These are phyloP conservation scores for Cynopterus sphinx DNA, from an alignment of 2,797 vertebrate species.

Conservation along the genomic window DNA sequence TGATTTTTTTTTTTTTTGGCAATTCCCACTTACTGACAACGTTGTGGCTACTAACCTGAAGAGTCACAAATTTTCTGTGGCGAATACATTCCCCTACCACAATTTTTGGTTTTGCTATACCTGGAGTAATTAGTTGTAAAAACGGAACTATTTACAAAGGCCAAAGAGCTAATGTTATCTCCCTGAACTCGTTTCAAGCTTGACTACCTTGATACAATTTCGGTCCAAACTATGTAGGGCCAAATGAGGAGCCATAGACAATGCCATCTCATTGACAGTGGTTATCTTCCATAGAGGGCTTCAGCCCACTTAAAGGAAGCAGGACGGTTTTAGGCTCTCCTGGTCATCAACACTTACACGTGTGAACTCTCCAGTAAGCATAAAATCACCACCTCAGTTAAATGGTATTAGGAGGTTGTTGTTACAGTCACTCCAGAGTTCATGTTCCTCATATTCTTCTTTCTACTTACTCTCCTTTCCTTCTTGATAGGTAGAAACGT, in stretches of 20 bases:
- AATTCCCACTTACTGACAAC: not conserved
- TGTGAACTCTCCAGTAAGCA: not conserved
- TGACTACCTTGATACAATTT: constrained; percentile 7
- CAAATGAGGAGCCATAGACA: not conserved
- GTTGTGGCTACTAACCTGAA: not conserved
- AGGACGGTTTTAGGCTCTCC: not conserved
- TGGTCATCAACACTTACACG: not conserved
- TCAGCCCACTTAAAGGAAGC: not conserved
- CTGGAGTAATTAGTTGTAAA: not conserved
- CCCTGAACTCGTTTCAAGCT: not conserved
- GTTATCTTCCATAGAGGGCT: not conserved
- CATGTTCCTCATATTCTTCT: not conserved
- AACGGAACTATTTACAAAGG: constrained; percentile 5
- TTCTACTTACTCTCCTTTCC: not conserved
- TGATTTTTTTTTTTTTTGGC: not conserved
- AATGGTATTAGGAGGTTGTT: not conserved
- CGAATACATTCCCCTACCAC: constrained; percentile 24
- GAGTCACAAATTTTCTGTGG: not conserved
- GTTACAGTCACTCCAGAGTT: not conserved
- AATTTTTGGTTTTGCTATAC: constrained; percentile 3
- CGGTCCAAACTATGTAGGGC: not conserved
- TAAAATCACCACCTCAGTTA: not conserved
- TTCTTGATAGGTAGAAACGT: not conserved
- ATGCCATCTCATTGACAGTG: not conserved
- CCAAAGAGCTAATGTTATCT: not conserved